Evolutionary conservation across 1,140 invertebrate species (phyloP).

Genomic region (Harlomillsia oculata): DNA sequence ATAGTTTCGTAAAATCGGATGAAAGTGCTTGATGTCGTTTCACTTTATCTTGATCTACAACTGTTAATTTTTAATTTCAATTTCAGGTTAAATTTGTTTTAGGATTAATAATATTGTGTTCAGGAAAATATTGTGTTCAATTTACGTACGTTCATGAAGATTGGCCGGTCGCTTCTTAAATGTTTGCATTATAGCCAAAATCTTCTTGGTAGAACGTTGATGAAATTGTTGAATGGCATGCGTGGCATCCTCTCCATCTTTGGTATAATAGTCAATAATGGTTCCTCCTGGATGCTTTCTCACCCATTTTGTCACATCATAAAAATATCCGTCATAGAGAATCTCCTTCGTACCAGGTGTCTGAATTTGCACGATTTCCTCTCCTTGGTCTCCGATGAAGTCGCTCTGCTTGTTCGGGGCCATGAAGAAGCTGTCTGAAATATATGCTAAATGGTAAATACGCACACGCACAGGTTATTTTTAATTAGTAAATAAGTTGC

Average conservation of each 20-base stretch:
- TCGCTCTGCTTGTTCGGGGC: slow-evolving; percentile 15
- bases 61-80: background rate
- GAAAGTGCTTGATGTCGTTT: slow-evolving; percentile 23
- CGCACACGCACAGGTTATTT: no score
- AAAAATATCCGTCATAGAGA: slow-evolving; percentile 19
- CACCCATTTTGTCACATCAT: slow-evolving; percentile 13
- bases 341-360: slow-evolving; percentile 10
- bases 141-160: slow-evolving; percentile 12
- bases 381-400: background rate
- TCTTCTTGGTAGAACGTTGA: slow-evolving; percentile 7
- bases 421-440: no score
- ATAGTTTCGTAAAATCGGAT: slow-evolving; percentile 30
- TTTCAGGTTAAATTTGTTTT: background rate
- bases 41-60: slow-evolving; percentile 9
- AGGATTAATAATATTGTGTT: background rate
- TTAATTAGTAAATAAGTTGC: no score
- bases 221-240: slow-evolving; percentile 29
- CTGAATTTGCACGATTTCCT: background rate
- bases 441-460: no score
- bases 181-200: slow-evolving; percentile 13
- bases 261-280: slow-evolving; percentile 27
- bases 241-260: slow-evolving; percentile 15
- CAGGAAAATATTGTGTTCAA: background rate
- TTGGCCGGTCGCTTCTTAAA: slow-evolving; percentile 21
- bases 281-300: slow-evolving; percentile 19